Base-by-base conservation (phyloP, 2,888 invertebrate species). In the Norana najaformis region DNA sequence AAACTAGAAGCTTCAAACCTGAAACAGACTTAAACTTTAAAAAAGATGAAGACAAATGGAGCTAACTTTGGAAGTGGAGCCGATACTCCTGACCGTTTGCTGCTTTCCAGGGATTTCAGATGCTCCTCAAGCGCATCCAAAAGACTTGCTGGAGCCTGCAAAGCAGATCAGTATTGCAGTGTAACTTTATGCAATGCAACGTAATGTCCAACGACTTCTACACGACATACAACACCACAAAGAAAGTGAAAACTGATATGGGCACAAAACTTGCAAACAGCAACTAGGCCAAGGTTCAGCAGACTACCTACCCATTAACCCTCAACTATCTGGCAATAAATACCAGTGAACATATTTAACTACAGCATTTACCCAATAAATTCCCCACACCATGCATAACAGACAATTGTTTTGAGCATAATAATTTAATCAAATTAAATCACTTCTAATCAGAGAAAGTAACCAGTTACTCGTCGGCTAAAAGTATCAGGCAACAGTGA, bases 111-210 rank as follows among this genome's bases (percentile, higher is more conserved):
- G 0, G 97, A 96, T 85, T 97, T 97, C 91, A 99, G 96, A 95
- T 99, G 99, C 91, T 98, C 98, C 94, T 99, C 99, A 92, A 99
- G 95, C 0, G 99, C 99, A 95, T 99, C 99, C 91, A 99, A 96
- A 90, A 99, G 96, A 95, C 98, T 98, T 95, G 98, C 98, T 3
- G 99, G 99, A 0, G 99, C 99, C 96, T 96, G 92, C 18, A 93
- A 92, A 88, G n/a, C 82, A 85, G 35, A 90, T 35, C 36, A 35
- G n/a, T 11, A 69, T n/a, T 69, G 6, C 13, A 69, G n/a, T 69
- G 30, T 16, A 69, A 23, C 4, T n/a, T n/a, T n/a, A 69, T 69
- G 6, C 13, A 69, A 69, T 69, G 30, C 16, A 69, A 23, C 4
- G 47, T 2, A 47, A 30, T 69, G 30, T 69, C 69, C 1, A 69